Evolutionary conservation across 2,888 invertebrate species (phyloP), one percentile per base, ranked within the genome.

Genomic region (Scaptomyza reducta): DNA sequence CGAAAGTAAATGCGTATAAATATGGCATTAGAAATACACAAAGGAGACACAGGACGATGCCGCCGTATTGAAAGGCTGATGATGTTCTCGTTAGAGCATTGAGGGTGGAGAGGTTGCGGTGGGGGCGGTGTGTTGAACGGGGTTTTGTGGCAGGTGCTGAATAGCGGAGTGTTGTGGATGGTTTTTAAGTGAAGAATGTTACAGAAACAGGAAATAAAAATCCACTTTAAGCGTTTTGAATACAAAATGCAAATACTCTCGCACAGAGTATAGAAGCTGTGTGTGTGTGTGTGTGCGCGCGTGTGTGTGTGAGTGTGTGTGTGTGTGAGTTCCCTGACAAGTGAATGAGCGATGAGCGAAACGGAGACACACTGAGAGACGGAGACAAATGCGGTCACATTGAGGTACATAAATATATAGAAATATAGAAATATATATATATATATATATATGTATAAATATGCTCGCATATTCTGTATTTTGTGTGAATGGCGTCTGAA

Each of bases 21-120:
- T 87, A 86, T 79, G 88, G 86, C 83, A 82, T 87, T 87, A 82
- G 81, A 79, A 82, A 75, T 81, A 84, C 79, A 85, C 79, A 82
- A 81, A 80, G 65, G 84, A 40, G 47, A 4, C 65, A 53, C 57
- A 33, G 53, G 42, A 57, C 60, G 4, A 6, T 33, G 3, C 10
- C 33, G 33, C 1, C 33, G 31, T 71, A 79, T 70, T 60, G 61
- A 72, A 63, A 65, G 63, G 33, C 67, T 63, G 47, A 47, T 72
- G 69, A 68, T 63, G 68, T 63, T 5, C 2, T 22, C 31, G 10
- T 27, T 27, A 0, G 7, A 9, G 3, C 13, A 3, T 3, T 33
- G 33, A 1, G 33, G 13, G 13, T 13, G 13, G 31, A 1, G 11
- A n/a, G n/a, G n/a, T n/a, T n/a, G 74, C 45, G 55, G 6, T 16